Evolutionary conservation across 2,113 vertebrate genomes (phyloP).

Genomic region (Clarias magur): DNA sequence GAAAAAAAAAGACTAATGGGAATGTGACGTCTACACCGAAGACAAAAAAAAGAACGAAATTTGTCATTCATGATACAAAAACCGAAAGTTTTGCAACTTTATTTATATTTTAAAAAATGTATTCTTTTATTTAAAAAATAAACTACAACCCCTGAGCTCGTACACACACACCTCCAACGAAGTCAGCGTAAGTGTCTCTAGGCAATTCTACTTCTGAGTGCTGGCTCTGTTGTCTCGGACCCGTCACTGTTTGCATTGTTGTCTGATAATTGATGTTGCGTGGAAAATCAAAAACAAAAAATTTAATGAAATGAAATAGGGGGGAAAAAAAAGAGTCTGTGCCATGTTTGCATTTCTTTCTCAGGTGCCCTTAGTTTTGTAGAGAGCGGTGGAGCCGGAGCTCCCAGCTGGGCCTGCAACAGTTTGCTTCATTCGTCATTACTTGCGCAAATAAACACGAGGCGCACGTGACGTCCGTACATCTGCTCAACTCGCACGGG

Average conservation of each 20-base stretch:
- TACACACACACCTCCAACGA: not conserved
- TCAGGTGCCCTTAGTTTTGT: slow-evolving; percentile 13
- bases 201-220: not conserved
- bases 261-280: not conserved
- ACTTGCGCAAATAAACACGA: not conserved
- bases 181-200: not conserved
- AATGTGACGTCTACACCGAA: too few relatives aligned
- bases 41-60: too few relatives aligned
- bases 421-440: not conserved
- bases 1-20: too few relatives aligned
- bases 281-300: not conserved
- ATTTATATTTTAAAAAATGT: too few relatives aligned
- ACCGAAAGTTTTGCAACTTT: too few relatives aligned
- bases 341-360: not conserved
- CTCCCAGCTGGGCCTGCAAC: slow-evolving; percentile 5
- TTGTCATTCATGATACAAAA: not conserved
- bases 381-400: not conserved
- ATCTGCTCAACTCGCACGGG: not conserved
- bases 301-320: too few relatives aligned
- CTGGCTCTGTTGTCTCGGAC: not conserved
- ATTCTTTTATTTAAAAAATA: too few relatives aligned
- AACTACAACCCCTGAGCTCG: not conserved
- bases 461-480: not conserved
- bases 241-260: not conserved
- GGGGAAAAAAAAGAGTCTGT: not conserved